Evolutionary conservation across 1,140 invertebrate genomes (phyloP).

Genomic region (Lepidotrigona ventralis): DNA sequence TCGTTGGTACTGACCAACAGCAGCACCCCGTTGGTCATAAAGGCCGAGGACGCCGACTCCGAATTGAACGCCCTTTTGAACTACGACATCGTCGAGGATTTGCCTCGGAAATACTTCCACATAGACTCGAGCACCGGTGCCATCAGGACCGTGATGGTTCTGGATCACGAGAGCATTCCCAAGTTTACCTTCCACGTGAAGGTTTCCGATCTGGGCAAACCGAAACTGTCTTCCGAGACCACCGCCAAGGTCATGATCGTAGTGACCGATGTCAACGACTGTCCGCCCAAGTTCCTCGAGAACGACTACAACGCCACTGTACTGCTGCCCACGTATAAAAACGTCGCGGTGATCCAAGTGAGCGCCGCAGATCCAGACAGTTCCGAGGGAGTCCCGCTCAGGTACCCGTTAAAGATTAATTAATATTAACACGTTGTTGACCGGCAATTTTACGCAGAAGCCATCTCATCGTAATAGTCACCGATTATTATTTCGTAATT

Average conservation of each 20-base stretch:
- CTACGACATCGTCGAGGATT: conserved; percentile 91
- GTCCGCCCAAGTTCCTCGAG: conserved; percentile 87
- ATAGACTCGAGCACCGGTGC: conserved; percentile 95
- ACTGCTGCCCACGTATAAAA: conserved; percentile 89
- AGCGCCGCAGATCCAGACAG: conserved; percentile 89
- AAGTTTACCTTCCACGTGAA: conserved; percentile 90
- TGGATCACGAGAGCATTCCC: conserved; percentile 90
- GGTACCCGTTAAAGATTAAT: conserved; percentile 63
- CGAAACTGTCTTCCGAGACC: conserved; percentile 88
- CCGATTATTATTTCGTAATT: no score
- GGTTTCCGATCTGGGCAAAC: conserved; percentile 92
- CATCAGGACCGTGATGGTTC: conserved; percentile 86
- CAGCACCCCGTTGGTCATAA: conserved; percentile 89
- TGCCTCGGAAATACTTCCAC: conserved; percentile 87
- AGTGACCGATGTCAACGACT: conserved; percentile 93
- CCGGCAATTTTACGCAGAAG: no score
- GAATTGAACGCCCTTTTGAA: conserved; percentile 90
- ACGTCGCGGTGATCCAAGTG: conserved; percentile 85
- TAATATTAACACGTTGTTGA: no score
- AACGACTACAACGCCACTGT: conserved; percentile 88
- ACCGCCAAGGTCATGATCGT: conserved; percentile 87
- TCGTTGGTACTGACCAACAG: conserved; percentile 86
- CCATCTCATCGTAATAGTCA: no score
- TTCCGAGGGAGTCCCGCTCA: conserved; percentile 81
- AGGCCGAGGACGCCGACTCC: conserved; percentile 89